Conservation (phyloP, 2,113 vertebrate species). For the Microcebus griseorufus region DNA sequence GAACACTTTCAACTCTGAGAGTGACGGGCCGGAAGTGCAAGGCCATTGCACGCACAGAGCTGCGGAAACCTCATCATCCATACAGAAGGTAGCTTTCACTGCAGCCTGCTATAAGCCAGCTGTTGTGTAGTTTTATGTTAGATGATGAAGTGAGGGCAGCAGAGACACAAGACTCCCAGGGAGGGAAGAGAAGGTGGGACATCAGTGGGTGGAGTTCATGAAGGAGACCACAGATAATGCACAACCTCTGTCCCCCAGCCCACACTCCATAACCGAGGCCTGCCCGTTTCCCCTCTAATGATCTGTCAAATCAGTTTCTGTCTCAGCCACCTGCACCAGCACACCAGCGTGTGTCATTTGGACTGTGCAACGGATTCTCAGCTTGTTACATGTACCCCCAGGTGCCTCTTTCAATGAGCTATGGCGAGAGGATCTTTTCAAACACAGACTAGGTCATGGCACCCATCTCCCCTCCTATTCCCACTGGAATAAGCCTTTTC, state of each 20-base stretch:
- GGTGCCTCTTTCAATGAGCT: not conserved
- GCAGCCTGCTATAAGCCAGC: too few species aligned
- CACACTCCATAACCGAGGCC: not conserved
- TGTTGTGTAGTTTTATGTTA: not conserved
- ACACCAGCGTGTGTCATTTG: not conserved
- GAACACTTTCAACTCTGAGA: not conserved
- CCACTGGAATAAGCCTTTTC: not conserved
- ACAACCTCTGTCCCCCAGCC: not conserved
- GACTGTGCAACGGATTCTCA: fast-evolving
- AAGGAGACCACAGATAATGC: not conserved
- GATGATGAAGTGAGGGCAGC: not conserved
- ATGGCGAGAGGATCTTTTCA: not conserved
- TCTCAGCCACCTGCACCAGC: not conserved
- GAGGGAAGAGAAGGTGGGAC: not conserved
- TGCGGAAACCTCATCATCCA: not conserved
- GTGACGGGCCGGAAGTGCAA: not conserved
- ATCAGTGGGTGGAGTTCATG: too few species aligned
- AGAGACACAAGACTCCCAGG: not conserved
- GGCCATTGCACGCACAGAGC: fast-evolving
- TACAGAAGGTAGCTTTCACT: too few species aligned
- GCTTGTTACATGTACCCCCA: not conserved
- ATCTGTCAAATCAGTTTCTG: not conserved
- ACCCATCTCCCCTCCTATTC: not conserved
- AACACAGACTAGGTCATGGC: not conserved
- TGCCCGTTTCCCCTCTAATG: not conserved